These are phyloP conservation scores for Alouatta palliata DNA, from an alignment of 2,113 vertebrate genomes.

Conservation along the genomic window DNA sequence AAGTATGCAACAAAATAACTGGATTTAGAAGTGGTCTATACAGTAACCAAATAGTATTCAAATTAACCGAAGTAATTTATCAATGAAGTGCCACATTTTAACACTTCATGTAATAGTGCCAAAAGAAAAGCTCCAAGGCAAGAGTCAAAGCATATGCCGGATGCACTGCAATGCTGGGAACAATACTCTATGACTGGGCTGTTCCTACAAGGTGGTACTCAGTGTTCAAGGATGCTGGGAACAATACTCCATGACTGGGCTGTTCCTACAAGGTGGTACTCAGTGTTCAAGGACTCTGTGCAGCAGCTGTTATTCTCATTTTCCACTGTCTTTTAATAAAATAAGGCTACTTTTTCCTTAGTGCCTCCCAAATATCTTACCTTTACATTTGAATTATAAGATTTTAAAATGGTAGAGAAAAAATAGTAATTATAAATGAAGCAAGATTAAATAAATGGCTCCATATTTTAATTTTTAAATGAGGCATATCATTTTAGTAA, in stretches of 20 bases:
- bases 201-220: too few species aligned
- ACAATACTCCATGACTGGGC: too few species aligned
- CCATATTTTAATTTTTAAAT: not conserved
- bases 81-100: not conserved
- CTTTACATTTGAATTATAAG: not conserved
- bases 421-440: not conserved
- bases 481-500: not conserved
- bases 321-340: not conserved
- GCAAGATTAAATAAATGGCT: not conserved
- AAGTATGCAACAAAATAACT: not conserved
- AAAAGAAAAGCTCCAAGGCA: not conserved
- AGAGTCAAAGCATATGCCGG: not conserved
- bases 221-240: rapidly evolving
- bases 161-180: not conserved
- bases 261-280: too few species aligned
- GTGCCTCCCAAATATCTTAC: not conserved
- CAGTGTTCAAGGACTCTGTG: rapidly evolving
- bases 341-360: not conserved
- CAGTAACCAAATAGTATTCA: not conserved
- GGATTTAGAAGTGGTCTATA: not conserved
- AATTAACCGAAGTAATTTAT: not conserved
- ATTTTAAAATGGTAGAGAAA: not conserved
- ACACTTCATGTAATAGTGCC: not conserved
- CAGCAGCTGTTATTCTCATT: not conserved
- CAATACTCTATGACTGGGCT: too few species aligned